Conservation (phyloP, 2,888 invertebrate species). For the Adelphocoris suturalis region DNA sequence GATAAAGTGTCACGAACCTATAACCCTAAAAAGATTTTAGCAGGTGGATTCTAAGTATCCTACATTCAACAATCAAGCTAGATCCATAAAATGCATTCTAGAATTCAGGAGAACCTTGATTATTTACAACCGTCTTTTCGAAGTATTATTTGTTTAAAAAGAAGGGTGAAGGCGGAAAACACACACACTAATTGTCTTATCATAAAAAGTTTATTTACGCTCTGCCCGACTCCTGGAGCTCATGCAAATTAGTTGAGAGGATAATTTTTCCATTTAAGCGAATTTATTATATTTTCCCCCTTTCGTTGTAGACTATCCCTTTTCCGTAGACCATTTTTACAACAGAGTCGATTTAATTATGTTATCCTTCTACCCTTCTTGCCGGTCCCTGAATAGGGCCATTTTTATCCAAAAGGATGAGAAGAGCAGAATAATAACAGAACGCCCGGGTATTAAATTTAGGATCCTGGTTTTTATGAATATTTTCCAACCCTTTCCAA, state of each 20-base stretch:
- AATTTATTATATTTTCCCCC: constrained; percentile 3
- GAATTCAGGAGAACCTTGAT: no score
- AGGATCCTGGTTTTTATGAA: constrained; percentile 48
- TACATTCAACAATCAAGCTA: no score
- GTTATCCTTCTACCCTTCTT: constrained; percentile 8
- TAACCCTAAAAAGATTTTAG: no score
- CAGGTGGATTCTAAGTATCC: no score
- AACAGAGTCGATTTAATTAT: constrained; percentile 26
- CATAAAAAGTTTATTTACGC: constrained; percentile 11
- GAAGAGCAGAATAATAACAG: constrained; percentile 45
- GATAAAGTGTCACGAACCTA: no score
- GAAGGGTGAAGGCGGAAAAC: background rate
- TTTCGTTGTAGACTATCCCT: background rate
- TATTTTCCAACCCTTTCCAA: constrained; percentile 7
- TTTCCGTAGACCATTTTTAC: background rate
- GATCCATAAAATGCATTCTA: no score
- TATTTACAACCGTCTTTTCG: no score
- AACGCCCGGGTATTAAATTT: constrained; percentile 45
- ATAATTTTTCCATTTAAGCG: constrained; percentile 29
- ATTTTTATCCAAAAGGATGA: constrained; percentile 9
- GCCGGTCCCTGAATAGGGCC: background rate
- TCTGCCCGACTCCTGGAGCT: background rate
- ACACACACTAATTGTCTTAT: constrained; percentile 16
- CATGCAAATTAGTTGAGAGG: constrained; percentile 11
- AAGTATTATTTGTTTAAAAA: background rate